Percentiles rank a stretch among this genome's conserved stretches.
Evolutionary conservation across 2,888 invertebrate genomes (phyloP).

Genomic region (Drosophila mayaguana): DNA sequence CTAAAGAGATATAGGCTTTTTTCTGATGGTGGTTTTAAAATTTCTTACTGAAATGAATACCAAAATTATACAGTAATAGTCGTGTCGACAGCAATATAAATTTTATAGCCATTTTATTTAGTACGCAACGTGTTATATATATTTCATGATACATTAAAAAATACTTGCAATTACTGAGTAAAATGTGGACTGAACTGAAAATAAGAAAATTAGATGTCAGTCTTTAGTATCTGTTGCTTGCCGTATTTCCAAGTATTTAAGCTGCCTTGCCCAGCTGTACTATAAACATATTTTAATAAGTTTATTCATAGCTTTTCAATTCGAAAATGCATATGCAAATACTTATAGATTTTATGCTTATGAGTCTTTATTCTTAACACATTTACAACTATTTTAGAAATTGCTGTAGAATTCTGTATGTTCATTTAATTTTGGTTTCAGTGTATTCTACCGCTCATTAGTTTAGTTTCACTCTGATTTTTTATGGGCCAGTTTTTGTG

Average conservation of each 20-base stretch:
- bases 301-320: too few relatives aligned
- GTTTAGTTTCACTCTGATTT: slow-evolving; percentile 45
- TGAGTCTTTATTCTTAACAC: background rate
- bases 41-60: too few relatives aligned
- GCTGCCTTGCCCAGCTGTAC: background rate
- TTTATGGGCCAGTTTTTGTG: slow-evolving; percentile 19
- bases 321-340: too few relatives aligned
- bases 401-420: background rate
- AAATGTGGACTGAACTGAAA: background rate
- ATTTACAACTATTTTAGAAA: background rate
- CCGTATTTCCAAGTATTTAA: background rate
- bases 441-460: slow-evolving; percentile 51
- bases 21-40: too few relatives aligned
- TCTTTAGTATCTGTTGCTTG: background rate
- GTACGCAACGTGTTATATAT: background rate
- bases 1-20: background rate
- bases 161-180: background rate
- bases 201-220: background rate
- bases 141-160: background rate
- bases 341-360: too few relatives aligned
- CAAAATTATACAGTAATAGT: too few relatives aligned
- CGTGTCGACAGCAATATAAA: too few relatives aligned
- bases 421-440: background rate
- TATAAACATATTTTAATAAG: background rate
- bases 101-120: background rate